Evolutionary conservation across 2,888 invertebrate species (phyloP), one percentile per base, ranked within the genome.

Genomic region (Leptopilina syphax): DNA sequence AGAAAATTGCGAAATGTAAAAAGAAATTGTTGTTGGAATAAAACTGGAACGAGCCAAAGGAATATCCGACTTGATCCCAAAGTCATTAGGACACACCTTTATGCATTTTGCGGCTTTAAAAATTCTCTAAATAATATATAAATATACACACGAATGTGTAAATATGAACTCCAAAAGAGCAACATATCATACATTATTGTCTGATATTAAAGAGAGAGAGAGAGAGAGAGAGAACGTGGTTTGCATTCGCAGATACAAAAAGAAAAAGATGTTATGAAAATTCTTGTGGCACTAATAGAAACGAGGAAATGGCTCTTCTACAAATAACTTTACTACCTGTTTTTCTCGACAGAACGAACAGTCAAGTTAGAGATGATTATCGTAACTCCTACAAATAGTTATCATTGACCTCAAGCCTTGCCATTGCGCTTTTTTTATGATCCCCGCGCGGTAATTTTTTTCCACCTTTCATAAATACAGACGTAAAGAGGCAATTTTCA

Each of bases 301-400:
- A 54, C 50, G 54, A 70, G 70, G 54, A 70, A 70, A 70, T 50
- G 70, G 27, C 27, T 54, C 54, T 54, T 70, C 70, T 12, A 54
- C 70, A 70, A 70, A 54, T 70, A 70, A 70, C 54, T 70, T 54
- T 13, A 70, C 70, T 54, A 54, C 70, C 70, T 54, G 54, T 70
- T 70, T 70, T 70, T 70, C 50, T 70, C 24, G 7, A 70, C 70
- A 34, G 34, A 54, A 50, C n/a, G 27, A 70, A 70, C 70, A 70
- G 70, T 54, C 50, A 54, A 54, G 70, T 70, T 70, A 50, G 50
- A 70, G 54, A 70, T 70, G 50, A 54, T 70, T 70, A 70, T 70
- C 54, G 70, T 70, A 50, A 70, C 50, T 70, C 27, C 54, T 54
- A 70, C 70, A 54, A 70, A 70, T 70, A 70, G 70, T 70, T 70